These are phyloP conservation scores for Macrophya alboannulata DNA, from an alignment of 2,888 invertebrate species.

Conservation along the genomic window DNA sequence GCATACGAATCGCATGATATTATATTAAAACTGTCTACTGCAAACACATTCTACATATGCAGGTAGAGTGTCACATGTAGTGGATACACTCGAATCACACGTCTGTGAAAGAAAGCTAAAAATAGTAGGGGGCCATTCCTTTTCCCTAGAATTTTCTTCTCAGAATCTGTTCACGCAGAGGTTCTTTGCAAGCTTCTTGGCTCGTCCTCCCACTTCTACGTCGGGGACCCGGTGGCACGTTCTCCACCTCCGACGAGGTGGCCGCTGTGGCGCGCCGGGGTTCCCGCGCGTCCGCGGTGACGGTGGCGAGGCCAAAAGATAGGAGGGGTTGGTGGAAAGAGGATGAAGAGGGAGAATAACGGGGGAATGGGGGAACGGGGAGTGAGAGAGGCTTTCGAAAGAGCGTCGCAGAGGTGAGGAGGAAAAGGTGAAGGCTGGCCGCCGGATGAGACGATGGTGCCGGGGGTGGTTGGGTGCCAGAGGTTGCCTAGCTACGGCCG, in stretches of 20 bases:
- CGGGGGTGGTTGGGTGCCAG: conserved; percentile 43
- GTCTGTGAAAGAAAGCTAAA: neutral
- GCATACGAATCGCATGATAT: neutral
- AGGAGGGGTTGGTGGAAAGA: conserved; percentile 58
- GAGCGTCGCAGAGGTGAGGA: conserved; percentile 65
- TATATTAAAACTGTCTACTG: neutral
- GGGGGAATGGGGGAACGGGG: conserved; percentile 38
- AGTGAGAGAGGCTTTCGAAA: conserved; percentile 68
- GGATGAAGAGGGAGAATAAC: conserved; percentile 58
- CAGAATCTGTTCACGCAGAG: conserved; percentile 40
- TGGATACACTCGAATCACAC: neutral
- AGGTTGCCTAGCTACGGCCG: conserved; percentile 80
- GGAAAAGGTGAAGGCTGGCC: conserved; percentile 61
- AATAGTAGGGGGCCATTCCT: conserved; percentile 6
- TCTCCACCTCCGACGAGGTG: conserved; percentile 70
- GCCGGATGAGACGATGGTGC: conserved; percentile 45
- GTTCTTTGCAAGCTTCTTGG: conserved; percentile 39
- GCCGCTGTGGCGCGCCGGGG: conserved; percentile 77
- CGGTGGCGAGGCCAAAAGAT: conserved; percentile 66
- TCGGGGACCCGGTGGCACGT: conserved; percentile 44
- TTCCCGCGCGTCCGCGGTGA: conserved; percentile 74
- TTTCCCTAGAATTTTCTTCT: conserved; percentile 28
- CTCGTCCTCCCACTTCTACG: conserved; percentile 25
- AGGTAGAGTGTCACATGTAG: neutral
- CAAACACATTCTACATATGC: neutral